Percentiles rank a stretch among this genome's conserved stretches.
Evolutionary conservation across 2,888 invertebrate species (phyloP).

Genomic region (Julus scandinavius): DNA sequence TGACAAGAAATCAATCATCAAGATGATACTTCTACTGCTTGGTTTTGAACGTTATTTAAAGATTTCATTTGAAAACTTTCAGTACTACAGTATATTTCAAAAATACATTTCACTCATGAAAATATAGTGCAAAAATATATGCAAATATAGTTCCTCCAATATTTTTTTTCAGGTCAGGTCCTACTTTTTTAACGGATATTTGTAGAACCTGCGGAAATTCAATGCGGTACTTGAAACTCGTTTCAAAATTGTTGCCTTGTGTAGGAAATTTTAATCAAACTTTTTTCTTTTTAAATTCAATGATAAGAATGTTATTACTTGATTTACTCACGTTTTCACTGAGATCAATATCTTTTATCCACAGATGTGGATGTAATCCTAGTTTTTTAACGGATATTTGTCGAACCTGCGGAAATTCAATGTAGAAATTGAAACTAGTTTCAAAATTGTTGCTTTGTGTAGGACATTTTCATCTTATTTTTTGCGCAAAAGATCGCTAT

Average conservation of each 20-base stretch:
- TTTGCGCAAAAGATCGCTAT: neutral
- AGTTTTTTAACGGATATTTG: neutral
- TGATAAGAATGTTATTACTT: too few species aligned
- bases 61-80: too few species aligned
- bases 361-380: neutral
- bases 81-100: too few species aligned
- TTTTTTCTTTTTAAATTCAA: neutral
- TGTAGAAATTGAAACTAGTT: neutral
- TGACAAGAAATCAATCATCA: too few species aligned
- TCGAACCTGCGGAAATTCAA: neutral
- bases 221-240: neutral
- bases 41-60: too few species aligned
- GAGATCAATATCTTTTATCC: neutral
- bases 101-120: too few species aligned
- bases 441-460: neutral
- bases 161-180: too few species aligned
- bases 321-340: too few species aligned
- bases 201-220: neutral
- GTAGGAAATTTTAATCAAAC: neutral
- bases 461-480: neutral
- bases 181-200: neutral
- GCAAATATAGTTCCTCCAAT: too few species aligned
- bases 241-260: neutral
- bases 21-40: too few species aligned
- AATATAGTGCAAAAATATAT: too few species aligned